Evolutionary conservation across 2,797 vertebrate species (phyloP).

Genomic region (Semaprochilodus insignis): DNA sequence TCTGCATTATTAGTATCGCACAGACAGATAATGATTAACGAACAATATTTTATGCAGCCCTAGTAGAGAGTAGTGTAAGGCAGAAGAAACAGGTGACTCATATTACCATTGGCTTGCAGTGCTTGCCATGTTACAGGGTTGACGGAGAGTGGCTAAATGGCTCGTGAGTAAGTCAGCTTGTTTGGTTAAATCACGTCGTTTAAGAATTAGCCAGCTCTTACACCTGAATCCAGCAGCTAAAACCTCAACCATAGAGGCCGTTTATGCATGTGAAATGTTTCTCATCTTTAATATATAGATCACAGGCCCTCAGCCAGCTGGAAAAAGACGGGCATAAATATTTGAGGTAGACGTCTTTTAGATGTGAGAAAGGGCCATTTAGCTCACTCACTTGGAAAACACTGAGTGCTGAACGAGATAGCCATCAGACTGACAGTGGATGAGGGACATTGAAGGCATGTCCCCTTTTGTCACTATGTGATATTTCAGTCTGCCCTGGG

Average conservation of each 20-base stretch:
- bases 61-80: background rate
- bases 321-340: constrained; percentile 74
- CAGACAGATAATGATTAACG: no score
- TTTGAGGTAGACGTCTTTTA: constrained; percentile 72
- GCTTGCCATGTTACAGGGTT: background rate
- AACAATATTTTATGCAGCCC: no score
- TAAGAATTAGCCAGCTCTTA: constrained; percentile 1
- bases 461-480: constrained; percentile 4
- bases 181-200: constrained; percentile 24
- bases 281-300: constrained; percentile 79
- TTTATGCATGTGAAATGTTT: constrained; percentile 73
- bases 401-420: constrained; percentile 68
- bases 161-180: constrained; percentile 10
- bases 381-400: constrained; percentile 69
- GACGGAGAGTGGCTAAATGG: constrained; percentile 9
- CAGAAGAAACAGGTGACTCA: background rate
- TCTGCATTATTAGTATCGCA: no score
- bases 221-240: background rate
- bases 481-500: background rate
- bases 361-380: constrained; percentile 70
- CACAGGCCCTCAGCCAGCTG: constrained; percentile 60
- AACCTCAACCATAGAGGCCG: constrained; percentile 38
- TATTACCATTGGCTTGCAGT: background rate
- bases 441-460: background rate
- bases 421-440: constrained; percentile 51